A percentile compares a stretch with the other conserved stretches of the same genome.
Conservation (phyloP, 2,113 vertebrate genomes). For the Ictalurus furcatus region DNA sequence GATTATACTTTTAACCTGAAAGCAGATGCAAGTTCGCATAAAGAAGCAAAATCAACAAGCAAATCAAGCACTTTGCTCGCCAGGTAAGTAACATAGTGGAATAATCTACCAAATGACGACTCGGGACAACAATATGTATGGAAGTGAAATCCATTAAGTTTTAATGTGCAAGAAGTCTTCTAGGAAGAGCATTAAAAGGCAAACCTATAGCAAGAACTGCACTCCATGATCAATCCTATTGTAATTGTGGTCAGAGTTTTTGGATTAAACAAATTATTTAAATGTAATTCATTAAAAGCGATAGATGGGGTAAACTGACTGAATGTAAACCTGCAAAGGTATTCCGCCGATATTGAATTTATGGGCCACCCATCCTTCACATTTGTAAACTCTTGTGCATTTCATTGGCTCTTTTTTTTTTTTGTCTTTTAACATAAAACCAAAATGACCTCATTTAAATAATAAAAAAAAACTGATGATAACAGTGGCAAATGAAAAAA, state of each 20-base stretch:
- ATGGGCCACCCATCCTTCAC: too few relatives aligned
- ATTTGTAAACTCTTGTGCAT: too few relatives aligned
- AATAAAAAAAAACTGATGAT: too few relatives aligned
- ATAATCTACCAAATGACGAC: neutral
- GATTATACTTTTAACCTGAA: constrained; percentile 96
- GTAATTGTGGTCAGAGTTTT: neutral
- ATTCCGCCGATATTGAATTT: too few relatives aligned
- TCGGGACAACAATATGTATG: too few relatives aligned
- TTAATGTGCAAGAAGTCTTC: neutral
- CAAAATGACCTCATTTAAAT: too few relatives aligned
- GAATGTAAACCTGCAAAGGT: too few relatives aligned
- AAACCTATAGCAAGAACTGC: neutral
- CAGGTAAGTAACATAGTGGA: neutral
- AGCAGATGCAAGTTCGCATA: neutral
- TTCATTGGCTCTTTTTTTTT: too few relatives aligned
- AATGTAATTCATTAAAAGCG: neutral
- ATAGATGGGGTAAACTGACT: neutral
- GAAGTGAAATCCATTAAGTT: neutral
- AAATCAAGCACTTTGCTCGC: neutral
- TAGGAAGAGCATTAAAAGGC: neutral
- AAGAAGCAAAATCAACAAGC: neutral
- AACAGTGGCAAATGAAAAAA: too few relatives aligned
- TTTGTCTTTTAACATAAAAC: too few relatives aligned
- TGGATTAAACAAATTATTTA: neutral
- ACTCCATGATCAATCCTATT: neutral